Evolutionary conservation across 1,140 invertebrate genomes (phyloP), one percentile per base, ranked within the genome.

Genomic region (Tribolium castaneum): DNA sequence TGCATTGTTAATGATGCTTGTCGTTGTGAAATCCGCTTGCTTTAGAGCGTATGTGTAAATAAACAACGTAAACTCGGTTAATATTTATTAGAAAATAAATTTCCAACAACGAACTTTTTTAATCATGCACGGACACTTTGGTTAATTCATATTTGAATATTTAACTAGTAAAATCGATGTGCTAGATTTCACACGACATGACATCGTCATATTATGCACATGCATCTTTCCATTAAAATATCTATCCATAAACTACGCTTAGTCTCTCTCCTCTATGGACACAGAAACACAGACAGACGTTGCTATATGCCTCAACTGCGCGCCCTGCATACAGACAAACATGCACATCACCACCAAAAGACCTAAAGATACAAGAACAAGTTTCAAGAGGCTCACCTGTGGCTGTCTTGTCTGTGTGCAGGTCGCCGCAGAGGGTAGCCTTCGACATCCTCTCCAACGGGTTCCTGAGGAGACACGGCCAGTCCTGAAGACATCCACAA

Each of bases 311-410:
- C 72, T 75, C 72, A 56, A 54, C 72, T 78, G 82, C 82, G 83
- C 83, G 84, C 81, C 85, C 84, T 85, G 85, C 85, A 86, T 85
- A 86, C 85, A 86, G 85, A 86, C 85, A 85, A 86, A 86, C 83
- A 85, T 84, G 83, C 82, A 85, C 84, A 85, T 86, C 83, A 85
- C 84, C 81, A 82, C 79, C 81, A 80, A 80, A 82, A 79, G 78
- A 80, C 45, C 70, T 74, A 54, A 81, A 70, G 70, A 70, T 70
- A 39, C 74, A 74, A 77, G n/a, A 79, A 78, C 75, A 81, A 78
- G 78, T 79, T 62, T 79, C 71, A 77, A 74, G 76, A 78, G 78
- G 80, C 80, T 84, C 79, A 84, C 82, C 71, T 82, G 80, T 84
- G 83, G 82, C 70, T 84, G 80, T 84, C 80, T 80, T 86, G 84